These are phyloP conservation scores for Petrophora chlorosata DNA, from an alignment of 2,888 invertebrate species.

Conservation along the genomic window DNA sequence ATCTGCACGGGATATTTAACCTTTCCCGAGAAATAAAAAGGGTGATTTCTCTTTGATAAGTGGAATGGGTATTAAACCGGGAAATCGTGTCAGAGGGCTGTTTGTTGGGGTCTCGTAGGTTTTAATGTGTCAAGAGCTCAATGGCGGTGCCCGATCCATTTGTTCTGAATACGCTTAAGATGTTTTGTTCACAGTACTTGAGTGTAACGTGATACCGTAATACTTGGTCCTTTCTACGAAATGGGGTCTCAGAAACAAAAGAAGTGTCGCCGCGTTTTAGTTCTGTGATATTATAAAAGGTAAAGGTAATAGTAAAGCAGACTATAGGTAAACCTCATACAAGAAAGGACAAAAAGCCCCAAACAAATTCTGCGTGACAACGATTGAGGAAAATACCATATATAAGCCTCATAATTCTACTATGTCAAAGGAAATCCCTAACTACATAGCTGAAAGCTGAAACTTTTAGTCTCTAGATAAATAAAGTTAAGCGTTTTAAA, in stretches of 20 bases:
- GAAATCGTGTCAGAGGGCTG: conserved; percentile 32
- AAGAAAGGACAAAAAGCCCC: no score
- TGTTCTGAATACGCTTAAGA: conserved; percentile 22
- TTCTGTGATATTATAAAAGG: no score
- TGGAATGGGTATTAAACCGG: conserved; percentile 19
- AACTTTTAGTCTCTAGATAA: conserved; percentile 46
- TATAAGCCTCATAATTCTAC: no score
- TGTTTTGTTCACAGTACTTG: conserved; percentile 10
- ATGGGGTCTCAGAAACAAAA: no score
- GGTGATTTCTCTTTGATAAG: conserved; percentile 17
- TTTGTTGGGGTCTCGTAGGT: conserved; percentile 33
- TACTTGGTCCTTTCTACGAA: conserved; percentile 1
- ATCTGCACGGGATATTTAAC: conserved; percentile 13
- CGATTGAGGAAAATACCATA: no score
- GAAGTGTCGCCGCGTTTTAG: no score
- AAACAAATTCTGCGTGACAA: no score
- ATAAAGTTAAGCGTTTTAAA: conserved; percentile 48
- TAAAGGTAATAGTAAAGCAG: no score
- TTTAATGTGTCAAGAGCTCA: conserved; percentile 39
- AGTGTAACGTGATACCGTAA: conserved; percentile 7
- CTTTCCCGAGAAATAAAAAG: conserved; percentile 6
- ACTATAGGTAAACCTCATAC: no score
- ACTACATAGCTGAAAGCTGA: conserved; percentile 17
- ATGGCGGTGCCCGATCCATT: conserved; percentile 24
- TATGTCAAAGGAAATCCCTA: conserved; percentile 1